Evolutionary conservation across 23 tunicate species (phyloP), one percentile per base, ranked within the genome.

Genomic region (Trididemnum clinides): DNA sequence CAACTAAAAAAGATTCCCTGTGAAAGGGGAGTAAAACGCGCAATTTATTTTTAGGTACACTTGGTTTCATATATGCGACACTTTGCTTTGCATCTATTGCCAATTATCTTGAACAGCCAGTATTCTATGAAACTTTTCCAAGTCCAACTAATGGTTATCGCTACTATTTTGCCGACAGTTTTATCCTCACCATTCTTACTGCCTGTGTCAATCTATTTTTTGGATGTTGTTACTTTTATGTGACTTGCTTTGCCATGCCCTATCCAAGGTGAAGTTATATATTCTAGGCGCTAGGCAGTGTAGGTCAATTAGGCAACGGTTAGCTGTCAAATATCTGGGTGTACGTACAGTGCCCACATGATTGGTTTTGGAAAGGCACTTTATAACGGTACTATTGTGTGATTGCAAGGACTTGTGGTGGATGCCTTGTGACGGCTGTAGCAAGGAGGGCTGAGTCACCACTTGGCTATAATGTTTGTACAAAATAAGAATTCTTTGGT

Each of bases 211-310:
- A 57, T 35, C 23, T 90, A 1, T 35, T 50, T 4, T 80, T 71
- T 39, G 86, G 87, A 0, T 27, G 26, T 22, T 33, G 69, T 59
- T 90, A 64, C 59, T 28, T 51, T 0, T 90, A 90, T 51, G 34
- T 90, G 38, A 58, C 80, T n/a, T 66, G 51, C 81, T 90, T 85
- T 59, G 57, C 89, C 4, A 89, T 89, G 20, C 33, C 72, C 10
- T 90, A 90, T 34, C 95, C 95, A 20, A 90, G 95, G 95, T 90
- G 64, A 62, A 15, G 15, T 44, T 62, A n/a, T n/a, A n/a, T n/a
- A n/a, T n/a, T n/a, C n/a, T n/a, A n/a, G n/a, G n/a, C n/a, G n/a
- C n/a, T n/a, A n/a, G n/a, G n/a, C n/a, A n/a, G n/a, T n/a, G n/a
- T n/a, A n/a, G n/a, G n/a, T n/a, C n/a, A n/a, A n/a, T n/a, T n/a